phyloP scores from a whole-genome alignment of 1,140 invertebrate species.

The Mycetomoellerius zeteki region DNA sequence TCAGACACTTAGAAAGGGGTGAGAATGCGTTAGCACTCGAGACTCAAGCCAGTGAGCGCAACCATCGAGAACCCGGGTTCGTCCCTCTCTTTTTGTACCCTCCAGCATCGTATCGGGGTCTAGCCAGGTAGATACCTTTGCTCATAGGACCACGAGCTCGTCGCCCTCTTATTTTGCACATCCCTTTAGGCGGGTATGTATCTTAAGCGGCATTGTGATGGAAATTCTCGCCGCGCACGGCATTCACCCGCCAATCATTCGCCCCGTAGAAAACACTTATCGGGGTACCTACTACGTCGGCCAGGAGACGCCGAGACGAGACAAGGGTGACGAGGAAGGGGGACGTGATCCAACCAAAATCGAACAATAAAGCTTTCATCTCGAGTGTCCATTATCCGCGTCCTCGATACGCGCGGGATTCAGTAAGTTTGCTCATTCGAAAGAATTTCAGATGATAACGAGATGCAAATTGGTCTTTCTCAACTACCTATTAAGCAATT shows the following conservation, averaged over 20 bases:
- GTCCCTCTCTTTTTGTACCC: background rate
- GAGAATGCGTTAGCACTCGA: slow-evolving; percentile 58
- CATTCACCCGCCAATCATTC: slow-evolving; percentile 80
- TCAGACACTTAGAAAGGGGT: slow-evolving; percentile 48
- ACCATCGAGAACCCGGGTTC: slow-evolving; percentile 20
- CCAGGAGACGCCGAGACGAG: background rate
- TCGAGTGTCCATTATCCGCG: slow-evolving; percentile 14
- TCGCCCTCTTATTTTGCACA: slow-evolving; percentile 30
- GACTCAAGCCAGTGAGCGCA: slow-evolving; percentile 32
- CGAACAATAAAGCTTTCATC: slow-evolving; percentile 53
- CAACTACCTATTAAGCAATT: background rate
- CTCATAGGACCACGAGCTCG: slow-evolving; percentile 4
- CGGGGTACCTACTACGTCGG: slow-evolving; percentile 40
- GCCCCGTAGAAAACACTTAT: slow-evolving; percentile 76
- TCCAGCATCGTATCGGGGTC: background rate
- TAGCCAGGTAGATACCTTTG: slow-evolving; percentile 32
- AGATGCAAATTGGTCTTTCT: slow-evolving; percentile 17
- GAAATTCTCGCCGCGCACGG: slow-evolving; percentile 71
- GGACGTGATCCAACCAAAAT: slow-evolving; percentile 7
- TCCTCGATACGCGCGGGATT: slow-evolving; percentile 3
- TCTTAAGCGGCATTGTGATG: slow-evolving; percentile 77
- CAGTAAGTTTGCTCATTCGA: background rate
- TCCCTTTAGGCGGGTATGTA: slow-evolving; percentile 31
- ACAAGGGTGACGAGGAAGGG: background rate
- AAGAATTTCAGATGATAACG: background rate